Evolutionary conservation across 2,888 invertebrate genomes (phyloP), one percentile per base, ranked within the genome.

Genomic region (Xestoiulus laeticollis): DNA sequence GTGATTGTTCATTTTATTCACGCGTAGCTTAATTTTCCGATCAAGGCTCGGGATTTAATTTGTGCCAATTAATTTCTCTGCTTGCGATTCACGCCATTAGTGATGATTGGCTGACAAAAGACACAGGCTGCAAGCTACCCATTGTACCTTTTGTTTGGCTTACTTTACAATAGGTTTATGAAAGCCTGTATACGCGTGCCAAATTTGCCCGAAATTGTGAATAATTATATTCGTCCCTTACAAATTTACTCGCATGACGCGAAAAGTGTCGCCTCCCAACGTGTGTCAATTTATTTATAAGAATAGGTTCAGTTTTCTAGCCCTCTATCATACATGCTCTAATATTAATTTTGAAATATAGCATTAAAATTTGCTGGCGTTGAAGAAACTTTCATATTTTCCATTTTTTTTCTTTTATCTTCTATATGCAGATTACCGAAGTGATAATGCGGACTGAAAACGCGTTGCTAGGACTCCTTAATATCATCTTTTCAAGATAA

Each of bases 311-410:
- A 8, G 22, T 68, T 68, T 26, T 26, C 68, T 26, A 10, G 3
- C 68, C 26, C 26, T 26, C 22, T 8, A n/a, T 8, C n/a, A 8
- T 59, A 22, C 59, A 22, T 59, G 59, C 59, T 59, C 68, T 68
- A 68, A 26, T 68, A 68, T 68, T 68, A 68, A 68, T n/a, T 68
- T 68, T 68, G 26, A 68, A 68, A 26, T 68, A 68, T 68, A 68
- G 26, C 68, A 68, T 68, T 68, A 59, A 59, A 59, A 59, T 22
- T n/a, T 22, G 59, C 59, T 59, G 59, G 4, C 59, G 59, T 59
- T 59, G 59, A 22, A n/a, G 8, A 59, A 59, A n/a, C 59, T 59
- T 59, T 4, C 59, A 22, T 59, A 59, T 59, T 22, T 59, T 26
- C 26, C 6, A 26, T 26, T 68, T 68, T 68, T 26, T 26, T 68